Evolutionary conservation across 2,888 invertebrate species (phyloP), one percentile per base, ranked within the genome.

Genomic region (Oegoconia quadripuncta): DNA sequence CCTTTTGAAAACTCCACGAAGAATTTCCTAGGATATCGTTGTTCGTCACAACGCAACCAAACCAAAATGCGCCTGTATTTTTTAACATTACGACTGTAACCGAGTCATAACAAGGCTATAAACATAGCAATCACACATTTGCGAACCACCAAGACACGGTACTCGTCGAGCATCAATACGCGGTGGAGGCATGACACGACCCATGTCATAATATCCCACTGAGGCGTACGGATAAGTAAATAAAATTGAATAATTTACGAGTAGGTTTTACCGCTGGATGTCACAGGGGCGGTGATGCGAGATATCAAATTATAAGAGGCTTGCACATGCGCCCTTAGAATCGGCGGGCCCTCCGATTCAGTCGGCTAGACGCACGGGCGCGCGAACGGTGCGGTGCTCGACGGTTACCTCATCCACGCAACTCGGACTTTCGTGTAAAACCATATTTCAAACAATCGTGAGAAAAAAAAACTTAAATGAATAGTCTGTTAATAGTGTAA

Each of bases 241-340:
- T 76, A 76, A 78, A 79, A 79, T 77, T 77, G 76, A 80, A 82
- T 81, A 78, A 82, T 81, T 76, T 74, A 78, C 69, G 73, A 76
- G 74, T 75, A 74, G 71, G 73, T 74, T 80, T 77, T 75, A 72
- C 78, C 76, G 76, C 75, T 73, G 71, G 76, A 75, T 78, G 82
- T 81, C 79, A 79, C 74, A 74, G 72, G 74, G 72, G 76, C 74
- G 76, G 75, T 75, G 78, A 80, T 77, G 78, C 74, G 78, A 74
- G 76, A 82, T 83, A 83, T 81, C 79, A 82, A 78, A 80, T 81
- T 82, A 80, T 81, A 76, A 78, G 78, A 78, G 76, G 69, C 72
- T 72, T 61, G 75, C 75, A 72, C 83, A 81, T 73, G 84, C 84
- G 83, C 78, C 62, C 13, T 70, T 43, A 44, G 46, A 27, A 34